Evolutionary conservation across 2,888 invertebrate genomes (phyloP).

Genomic region (Polyploca ridens): DNA sequence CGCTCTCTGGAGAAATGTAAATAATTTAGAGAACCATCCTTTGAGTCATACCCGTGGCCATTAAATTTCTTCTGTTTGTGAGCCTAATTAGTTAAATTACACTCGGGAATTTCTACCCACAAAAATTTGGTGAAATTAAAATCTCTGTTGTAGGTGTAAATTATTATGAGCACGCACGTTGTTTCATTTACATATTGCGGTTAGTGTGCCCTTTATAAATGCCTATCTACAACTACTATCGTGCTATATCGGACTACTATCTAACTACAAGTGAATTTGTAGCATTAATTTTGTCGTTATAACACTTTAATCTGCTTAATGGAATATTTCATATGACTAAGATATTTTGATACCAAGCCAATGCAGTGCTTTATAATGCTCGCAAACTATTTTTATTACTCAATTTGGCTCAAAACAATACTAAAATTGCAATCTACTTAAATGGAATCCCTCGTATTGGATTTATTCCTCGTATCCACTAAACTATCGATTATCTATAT

Average conservation of each 20-base stretch:
- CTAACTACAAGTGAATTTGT: background rate
- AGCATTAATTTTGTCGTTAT: conserved; percentile 1
- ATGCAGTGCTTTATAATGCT: background rate
- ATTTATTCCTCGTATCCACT: conserved; percentile 2
- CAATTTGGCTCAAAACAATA: conserved; percentile 7
- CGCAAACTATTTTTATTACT: conserved; percentile 2
- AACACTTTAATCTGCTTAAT: background rate
- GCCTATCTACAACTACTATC: background rate
- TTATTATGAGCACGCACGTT: conserved; percentile 29
- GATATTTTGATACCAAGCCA: background rate
- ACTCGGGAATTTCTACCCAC: conserved; percentile 54
- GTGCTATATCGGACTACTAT: background rate
- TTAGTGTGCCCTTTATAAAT: conserved; percentile 12
- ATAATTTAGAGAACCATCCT: conserved; percentile 65
- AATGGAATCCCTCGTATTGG: background rate
- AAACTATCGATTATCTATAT: background rate
- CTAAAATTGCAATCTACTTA: conserved; percentile 5
- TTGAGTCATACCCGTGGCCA: conserved; percentile 59
- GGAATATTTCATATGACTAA: background rate
- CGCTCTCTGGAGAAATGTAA: conserved; percentile 64
- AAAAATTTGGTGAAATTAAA: conserved; percentile 56
- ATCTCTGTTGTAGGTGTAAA: conserved; percentile 42
- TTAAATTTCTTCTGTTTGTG: conserved; percentile 73
- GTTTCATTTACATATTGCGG: conserved; percentile 19
- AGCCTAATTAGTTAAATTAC: conserved; percentile 71